phyloP scores from a whole-genome alignment of 2,888 invertebrate species.

The Drosophila greeni region DNA sequence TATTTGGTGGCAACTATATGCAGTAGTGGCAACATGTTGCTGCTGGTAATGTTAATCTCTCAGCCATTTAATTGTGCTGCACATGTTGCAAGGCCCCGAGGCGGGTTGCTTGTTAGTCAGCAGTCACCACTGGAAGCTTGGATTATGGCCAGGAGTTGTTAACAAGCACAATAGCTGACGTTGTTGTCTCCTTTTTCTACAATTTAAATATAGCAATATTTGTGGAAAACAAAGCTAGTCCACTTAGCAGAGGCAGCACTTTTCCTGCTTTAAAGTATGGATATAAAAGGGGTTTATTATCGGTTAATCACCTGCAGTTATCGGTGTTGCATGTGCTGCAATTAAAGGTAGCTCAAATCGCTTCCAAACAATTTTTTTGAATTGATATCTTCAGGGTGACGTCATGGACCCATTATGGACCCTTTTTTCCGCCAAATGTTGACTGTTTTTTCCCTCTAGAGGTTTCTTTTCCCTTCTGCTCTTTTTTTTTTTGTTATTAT shows the following conservation, averaged over 20 bases:
- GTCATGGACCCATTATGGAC: neutral
- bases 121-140: neutral
- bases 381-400: constrained; percentile 15
- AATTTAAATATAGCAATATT: neutral
- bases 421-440: neutral
- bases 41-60: constrained; percentile 1
- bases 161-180: neutral
- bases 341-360: no score
- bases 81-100: neutral
- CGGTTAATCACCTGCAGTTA: neutral
- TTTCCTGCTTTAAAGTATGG: neutral
- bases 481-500: constrained; percentile 30
- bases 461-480: constrained; percentile 1
- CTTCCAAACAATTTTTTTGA: no score
- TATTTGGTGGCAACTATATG: constrained; percentile 24
- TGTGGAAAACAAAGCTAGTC: neutral
- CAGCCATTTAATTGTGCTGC: constrained; percentile 1
- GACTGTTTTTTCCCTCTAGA: neutral
- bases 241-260: neutral
- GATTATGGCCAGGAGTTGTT: constrained; percentile 11
- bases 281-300: neutral
- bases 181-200: neutral
- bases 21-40: constrained; percentile 8
- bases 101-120: constrained; percentile 2
- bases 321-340: neutral